These are phyloP conservation scores for Zaprionus camerounensis DNA, from an alignment of 1,140 invertebrate genomes.

Conservation along the genomic window DNA sequence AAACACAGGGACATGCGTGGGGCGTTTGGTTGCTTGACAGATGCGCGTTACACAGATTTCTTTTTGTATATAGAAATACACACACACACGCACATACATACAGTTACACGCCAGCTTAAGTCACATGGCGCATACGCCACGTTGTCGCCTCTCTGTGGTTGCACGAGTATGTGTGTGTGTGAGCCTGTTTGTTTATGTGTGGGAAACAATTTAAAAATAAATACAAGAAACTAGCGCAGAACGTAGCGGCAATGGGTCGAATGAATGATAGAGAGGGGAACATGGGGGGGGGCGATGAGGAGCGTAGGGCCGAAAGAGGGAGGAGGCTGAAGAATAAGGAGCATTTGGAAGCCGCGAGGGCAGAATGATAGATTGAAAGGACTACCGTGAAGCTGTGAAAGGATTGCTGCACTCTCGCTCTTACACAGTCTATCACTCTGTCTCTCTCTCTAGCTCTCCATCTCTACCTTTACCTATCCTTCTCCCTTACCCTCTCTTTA, in stretches of 20 bases:
- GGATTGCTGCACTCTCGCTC: neutral
- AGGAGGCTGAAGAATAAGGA: neutral
- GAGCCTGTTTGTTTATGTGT: slow-evolving; percentile 43
- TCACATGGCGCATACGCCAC: slow-evolving; percentile 58
- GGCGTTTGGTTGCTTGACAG: slow-evolving; percentile 71
- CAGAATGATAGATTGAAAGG: slow-evolving; percentile 73
- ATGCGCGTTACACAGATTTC: slow-evolving; percentile 78
- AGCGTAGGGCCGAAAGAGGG: neutral
- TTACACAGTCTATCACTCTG: neutral
- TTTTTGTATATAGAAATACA: slow-evolving; percentile 35
- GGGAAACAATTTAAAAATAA: slow-evolving; percentile 80
- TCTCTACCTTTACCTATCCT: neutral
- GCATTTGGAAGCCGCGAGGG: slow-evolving; percentile 57
- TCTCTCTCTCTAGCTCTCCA: neutral
- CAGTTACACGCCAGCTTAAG: slow-evolving; percentile 32
- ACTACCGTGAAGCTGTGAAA: slow-evolving; percentile 30
- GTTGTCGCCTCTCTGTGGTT: slow-evolving; percentile 40
- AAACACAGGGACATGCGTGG: slow-evolving; percentile 51
- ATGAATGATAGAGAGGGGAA: neutral
- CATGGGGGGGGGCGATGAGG: neutral
- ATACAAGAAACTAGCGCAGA: slow-evolving; percentile 79
- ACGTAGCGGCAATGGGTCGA: slow-evolving; percentile 46
- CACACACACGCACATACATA: slow-evolving; percentile 24
- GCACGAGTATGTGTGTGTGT: slow-evolving; percentile 13
- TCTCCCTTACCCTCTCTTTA: neutral